A percentile compares a stretch with the other conserved stretches of the same genome.
Conservation (phyloP, 1,140 invertebrate species). For the Colletes gigas region DNA sequence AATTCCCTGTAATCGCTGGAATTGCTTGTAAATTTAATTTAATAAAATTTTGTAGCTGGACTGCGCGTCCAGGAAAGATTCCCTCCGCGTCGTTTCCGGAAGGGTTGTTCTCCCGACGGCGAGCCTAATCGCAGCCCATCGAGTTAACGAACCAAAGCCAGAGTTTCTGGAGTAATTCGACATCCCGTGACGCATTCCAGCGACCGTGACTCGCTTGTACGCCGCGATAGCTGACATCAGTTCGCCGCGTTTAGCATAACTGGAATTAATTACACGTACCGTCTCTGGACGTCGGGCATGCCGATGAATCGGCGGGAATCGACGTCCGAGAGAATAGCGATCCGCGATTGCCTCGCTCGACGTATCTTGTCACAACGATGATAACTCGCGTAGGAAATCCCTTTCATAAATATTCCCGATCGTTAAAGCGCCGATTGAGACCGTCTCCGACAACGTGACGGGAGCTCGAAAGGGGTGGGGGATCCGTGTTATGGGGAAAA, state of each 20-base stretch:
- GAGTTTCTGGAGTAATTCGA: slow-evolving; percentile 48
- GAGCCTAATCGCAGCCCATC: no score
- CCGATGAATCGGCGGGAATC: slow-evolving; percentile 12
- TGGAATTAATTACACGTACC: slow-evolving; percentile 54
- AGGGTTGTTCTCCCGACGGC: no score
- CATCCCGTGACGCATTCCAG: slow-evolving; percentile 20
- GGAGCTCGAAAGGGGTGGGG: not conserved
- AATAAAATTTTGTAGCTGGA: no score
- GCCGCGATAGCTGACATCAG: slow-evolving; percentile 44
- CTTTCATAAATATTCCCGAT: slow-evolving; percentile 49
- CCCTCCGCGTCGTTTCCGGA: no score
- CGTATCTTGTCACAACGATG: slow-evolving; percentile 11
- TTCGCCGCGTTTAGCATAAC: slow-evolving; percentile 50
- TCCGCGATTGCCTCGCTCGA: slow-evolving; percentile 2
- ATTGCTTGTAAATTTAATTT: no score
- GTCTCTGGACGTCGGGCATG: not conserved
- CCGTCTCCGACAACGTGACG: not conserved
- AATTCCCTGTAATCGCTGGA: no score
- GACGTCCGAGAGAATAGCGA: slow-evolving; percentile 14
- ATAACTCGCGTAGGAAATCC: slow-evolving; percentile 54
- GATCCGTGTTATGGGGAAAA: not conserved
- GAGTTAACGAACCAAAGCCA: slow-evolving; percentile 30
- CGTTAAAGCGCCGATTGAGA: slow-evolving; percentile 16
- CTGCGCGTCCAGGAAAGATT: no score
- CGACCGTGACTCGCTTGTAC: slow-evolving; percentile 28